Percentiles rank a stretch among this genome's conserved stretches.
phyloP scores from a whole-genome alignment of 2,888 invertebrate species.

The Orgyia antiqua region DNA sequence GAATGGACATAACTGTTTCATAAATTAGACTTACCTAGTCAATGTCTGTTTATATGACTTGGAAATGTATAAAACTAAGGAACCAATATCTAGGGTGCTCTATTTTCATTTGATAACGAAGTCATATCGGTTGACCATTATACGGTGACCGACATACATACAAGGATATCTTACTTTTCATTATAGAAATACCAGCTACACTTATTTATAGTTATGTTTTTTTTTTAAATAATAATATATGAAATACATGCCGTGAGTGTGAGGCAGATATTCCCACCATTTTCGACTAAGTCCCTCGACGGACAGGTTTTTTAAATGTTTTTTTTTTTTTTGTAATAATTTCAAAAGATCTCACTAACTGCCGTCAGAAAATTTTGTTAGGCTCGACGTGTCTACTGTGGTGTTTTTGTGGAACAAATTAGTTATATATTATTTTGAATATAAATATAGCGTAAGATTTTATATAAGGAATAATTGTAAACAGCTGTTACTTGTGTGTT shows the following conservation, averaged over 20 bases:
- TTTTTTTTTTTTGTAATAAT: constrained; percentile 52
- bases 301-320: constrained; percentile 46
- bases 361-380: constrained; percentile 43
- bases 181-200: constrained; percentile 29
- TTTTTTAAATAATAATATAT: constrained; percentile 32
- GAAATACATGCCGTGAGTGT: constrained; percentile 61
- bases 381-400: constrained; percentile 33
- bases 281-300: constrained; percentile 52
- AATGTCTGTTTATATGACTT: constrained; percentile 29
- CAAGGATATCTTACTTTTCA: constrained; percentile 14
- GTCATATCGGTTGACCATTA: constrained; percentile 18
- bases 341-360: constrained; percentile 65
- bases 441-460: constrained; percentile 1
- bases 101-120: constrained; percentile 21
- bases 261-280: constrained; percentile 72
- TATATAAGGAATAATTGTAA: not conserved
- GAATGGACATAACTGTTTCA: constrained; percentile 17
- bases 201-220: constrained; percentile 40
- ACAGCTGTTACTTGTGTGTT: no score
- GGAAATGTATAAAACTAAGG: constrained; percentile 29
- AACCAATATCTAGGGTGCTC: constrained; percentile 43
- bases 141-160: constrained; percentile 12
- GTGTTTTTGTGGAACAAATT: constrained; percentile 16
- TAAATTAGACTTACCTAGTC: constrained; percentile 26
- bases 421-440: constrained; percentile 1